phyloP scores from a whole-genome alignment of 2,113 vertebrate species.

The Murina feae region DNA sequence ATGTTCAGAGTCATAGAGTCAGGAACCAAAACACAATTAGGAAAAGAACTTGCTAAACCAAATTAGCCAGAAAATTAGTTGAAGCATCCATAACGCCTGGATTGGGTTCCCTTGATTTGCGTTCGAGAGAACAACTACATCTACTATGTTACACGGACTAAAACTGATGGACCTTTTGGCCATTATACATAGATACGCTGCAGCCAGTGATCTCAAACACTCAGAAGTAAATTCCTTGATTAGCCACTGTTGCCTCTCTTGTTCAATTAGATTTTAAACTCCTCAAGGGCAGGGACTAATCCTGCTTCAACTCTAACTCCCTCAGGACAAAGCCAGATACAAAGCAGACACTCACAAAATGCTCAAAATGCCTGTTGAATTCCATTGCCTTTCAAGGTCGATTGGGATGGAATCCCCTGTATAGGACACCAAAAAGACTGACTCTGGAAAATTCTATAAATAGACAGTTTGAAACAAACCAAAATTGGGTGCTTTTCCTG shows the following conservation, averaged over 20 bases:
- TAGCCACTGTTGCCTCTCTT: not conserved
- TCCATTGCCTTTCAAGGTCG: not conserved
- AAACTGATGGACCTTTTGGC: constrained; percentile 3
- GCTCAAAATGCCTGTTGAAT: not conserved
- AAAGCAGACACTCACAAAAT: constrained; percentile 19
- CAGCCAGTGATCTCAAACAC: constrained; percentile 16
- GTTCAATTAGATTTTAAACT: constrained; percentile 52
- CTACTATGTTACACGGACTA: not conserved
- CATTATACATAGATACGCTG: not conserved
- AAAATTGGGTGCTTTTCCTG: constrained; percentile 32
- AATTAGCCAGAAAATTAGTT: not conserved
- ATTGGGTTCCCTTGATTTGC: not conserved
- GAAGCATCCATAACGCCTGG: not conserved
- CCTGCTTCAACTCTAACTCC: not conserved
- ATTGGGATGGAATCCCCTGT: not conserved
- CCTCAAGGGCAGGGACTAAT: constrained; percentile 34
- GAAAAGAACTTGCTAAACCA: constrained; percentile 5
- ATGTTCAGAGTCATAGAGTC: not conserved
- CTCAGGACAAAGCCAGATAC: not conserved
- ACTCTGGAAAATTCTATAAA: constrained; percentile 46
- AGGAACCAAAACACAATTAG: not conserved
- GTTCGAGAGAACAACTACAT: constrained; percentile 11
- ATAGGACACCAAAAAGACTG: not conserved
- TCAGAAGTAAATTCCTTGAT: constrained; percentile 34
- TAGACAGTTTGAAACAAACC: constrained; percentile 6